phyloP scores from a whole-genome alignment of 2,888 invertebrate species.

The Aleiodes leptofemur region DNA sequence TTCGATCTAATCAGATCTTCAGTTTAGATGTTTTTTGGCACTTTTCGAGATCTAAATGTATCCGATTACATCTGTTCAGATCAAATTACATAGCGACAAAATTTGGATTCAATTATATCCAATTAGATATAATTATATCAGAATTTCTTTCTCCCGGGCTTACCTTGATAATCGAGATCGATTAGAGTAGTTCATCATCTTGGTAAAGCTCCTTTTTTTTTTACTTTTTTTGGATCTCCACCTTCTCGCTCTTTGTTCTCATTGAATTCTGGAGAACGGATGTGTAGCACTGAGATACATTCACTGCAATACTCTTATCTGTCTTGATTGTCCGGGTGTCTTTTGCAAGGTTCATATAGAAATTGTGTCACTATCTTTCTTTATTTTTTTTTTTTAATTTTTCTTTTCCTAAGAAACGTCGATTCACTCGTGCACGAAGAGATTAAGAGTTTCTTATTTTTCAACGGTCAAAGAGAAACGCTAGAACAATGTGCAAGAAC shows the following conservation, averaged over 20 bases:
- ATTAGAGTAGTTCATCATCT: constrained; percentile 33
- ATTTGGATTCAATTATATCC: no score
- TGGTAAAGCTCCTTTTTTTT: constrained; percentile 11
- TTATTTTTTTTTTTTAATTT: neutral
- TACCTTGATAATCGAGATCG: constrained; percentile 36
- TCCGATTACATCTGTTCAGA: no score
- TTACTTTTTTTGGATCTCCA: neutral
- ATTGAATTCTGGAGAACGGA: constrained; percentile 1
- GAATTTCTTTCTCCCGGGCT: no score
- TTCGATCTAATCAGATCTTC: no score
- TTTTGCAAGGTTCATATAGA: neutral
- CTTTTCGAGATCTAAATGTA: no score
- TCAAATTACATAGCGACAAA: no score
- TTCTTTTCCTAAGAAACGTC: neutral
- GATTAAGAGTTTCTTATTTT: constrained; percentile 25
- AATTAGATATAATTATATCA: no score
- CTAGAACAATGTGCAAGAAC: constrained; percentile 17
- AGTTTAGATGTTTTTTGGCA: no score
- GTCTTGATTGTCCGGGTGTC: constrained; percentile 35
- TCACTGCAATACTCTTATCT: constrained; percentile 26
- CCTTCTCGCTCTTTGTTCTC: neutral
- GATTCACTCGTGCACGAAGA: constrained; percentile 11
- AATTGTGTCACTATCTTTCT: constrained; percentile 1
- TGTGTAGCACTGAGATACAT: neutral
- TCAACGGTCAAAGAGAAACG: constrained; percentile 11